phyloP scores from a whole-genome alignment of 2,797 vertebrate genomes.

The Brachyrhaphis roseni region DNA sequence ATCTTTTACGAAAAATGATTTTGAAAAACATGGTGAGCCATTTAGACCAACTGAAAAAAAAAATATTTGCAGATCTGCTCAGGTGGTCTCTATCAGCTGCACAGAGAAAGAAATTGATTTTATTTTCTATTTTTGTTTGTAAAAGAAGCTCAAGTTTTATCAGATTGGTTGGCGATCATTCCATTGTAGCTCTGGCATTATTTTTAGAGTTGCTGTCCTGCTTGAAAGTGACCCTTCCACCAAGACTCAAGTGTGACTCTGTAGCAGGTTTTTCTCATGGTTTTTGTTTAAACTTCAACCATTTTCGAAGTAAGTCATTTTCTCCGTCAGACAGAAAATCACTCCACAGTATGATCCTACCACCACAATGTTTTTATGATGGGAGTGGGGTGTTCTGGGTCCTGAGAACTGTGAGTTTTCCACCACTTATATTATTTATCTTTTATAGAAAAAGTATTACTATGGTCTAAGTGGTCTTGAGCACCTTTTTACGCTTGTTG shows the following conservation, averaged over 20 bases:
- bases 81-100: no score
- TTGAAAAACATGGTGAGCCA: no score
- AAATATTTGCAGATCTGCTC: no score
- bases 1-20: no score
- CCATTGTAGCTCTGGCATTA: no score
- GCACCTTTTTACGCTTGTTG: background rate
- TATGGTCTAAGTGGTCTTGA: background rate
- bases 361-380: background rate
- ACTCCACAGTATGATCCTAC: background rate
- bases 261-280: background rate
- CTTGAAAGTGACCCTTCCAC: no score
- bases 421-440: background rate
- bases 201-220: background rate
- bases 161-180: no score
- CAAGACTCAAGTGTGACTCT: background rate
- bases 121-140: no score
- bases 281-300: background rate
- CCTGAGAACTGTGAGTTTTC: background rate
- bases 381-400: background rate
- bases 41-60: no score
- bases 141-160: no score
- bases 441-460: background rate
- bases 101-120: no score
- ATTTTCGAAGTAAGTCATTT: background rate
- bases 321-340: background rate